Evolutionary conservation across 2,113 vertebrate species (phyloP).

Genomic region (Serinus canaria): DNA sequence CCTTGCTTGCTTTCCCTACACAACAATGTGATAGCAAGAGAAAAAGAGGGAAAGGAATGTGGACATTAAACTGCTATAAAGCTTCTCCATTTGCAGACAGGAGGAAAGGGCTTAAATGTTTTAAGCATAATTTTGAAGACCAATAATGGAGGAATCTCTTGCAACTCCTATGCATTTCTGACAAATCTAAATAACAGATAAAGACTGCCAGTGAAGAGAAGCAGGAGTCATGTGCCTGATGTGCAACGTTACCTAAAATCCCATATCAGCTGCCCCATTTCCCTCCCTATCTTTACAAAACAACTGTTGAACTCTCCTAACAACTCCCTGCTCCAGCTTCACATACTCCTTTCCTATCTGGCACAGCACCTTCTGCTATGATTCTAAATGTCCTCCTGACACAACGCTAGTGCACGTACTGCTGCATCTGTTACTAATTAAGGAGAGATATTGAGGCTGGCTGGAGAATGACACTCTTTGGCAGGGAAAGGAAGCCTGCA

Average conservation of each 20-base stretch:
- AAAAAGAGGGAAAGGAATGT: background rate
- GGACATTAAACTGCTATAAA: background rate
- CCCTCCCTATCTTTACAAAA: background rate
- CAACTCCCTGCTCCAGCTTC: conserved; percentile 30
- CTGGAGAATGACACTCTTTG: background rate
- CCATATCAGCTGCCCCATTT: background rate
- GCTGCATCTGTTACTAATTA: conserved; percentile 66
- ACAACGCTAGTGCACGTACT: conserved; percentile 6
- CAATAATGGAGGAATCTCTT: background rate
- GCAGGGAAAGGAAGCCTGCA: background rate
- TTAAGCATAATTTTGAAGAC: background rate
- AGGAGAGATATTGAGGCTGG: background rate
- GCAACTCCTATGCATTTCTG: background rate
- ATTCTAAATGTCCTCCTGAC: conserved; percentile 45
- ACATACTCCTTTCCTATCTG: conserved; percentile 50
- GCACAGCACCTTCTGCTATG: conserved; percentile 17
- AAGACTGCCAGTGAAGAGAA: background rate
- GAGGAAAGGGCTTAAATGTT: background rate
- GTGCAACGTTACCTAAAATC: background rate
- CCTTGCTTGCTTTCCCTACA: background rate
- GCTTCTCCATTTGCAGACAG: background rate
- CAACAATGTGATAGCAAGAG: background rate
- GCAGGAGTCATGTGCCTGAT: rapidly evolving
- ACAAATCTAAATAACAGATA: background rate
- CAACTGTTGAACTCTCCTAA: conserved; percentile 12